phyloP scores from a whole-genome alignment of 2,888 invertebrate species.

The Dinocampus coccinellae region DNA sequence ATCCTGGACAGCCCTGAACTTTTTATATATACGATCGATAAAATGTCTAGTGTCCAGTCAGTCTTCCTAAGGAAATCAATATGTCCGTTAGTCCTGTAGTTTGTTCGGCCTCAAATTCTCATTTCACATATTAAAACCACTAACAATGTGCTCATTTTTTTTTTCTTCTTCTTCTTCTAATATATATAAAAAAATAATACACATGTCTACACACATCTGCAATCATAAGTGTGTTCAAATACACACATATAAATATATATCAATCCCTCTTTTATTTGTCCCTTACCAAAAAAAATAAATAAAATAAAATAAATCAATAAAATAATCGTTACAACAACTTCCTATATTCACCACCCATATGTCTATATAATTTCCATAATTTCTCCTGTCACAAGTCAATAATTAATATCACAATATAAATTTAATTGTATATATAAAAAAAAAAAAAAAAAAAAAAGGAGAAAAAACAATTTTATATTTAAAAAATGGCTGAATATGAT shows the following conservation, averaged over 20 bases:
- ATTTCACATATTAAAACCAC: constrained; percentile 27
- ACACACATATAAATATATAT: neutral
- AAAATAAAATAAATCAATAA: no score
- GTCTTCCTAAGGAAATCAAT: constrained; percentile 54
- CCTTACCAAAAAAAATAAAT: no score
- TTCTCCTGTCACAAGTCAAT: neutral
- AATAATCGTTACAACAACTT: neutral
- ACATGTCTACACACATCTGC: neutral
- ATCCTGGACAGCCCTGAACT: constrained; percentile 64
- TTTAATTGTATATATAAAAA: neutral
- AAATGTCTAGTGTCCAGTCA: constrained; percentile 58
- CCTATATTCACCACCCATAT: neutral
- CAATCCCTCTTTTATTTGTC: constrained; percentile 8
- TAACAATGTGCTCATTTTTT: constrained; percentile 20
- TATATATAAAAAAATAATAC: neutral
- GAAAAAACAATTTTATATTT: no score
- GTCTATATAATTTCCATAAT: constrained; percentile 2
- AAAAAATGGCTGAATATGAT: no score
- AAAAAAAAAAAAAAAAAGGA: constrained; percentile 3
- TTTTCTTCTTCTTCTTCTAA: neutral
- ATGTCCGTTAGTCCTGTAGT: constrained; percentile 55
- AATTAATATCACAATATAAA: neutral
- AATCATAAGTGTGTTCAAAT: neutral
- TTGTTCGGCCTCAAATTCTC: constrained; percentile 52
- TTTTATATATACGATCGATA: constrained; percentile 60